Evolutionary conservation across 2,888 invertebrate genomes (phyloP).

Genomic region (Platycnemis pennipes): DNA sequence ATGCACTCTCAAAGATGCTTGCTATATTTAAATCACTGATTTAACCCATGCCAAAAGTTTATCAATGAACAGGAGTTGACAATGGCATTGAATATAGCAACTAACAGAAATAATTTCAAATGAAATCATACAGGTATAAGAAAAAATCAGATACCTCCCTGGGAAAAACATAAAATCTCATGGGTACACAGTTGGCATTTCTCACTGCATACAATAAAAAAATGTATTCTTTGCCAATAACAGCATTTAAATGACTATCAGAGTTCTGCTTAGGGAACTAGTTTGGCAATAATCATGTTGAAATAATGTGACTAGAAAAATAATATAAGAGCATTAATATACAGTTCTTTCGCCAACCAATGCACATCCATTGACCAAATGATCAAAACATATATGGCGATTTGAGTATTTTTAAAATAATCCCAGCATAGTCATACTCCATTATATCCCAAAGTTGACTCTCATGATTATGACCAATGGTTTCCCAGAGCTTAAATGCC

Average conservation of each 20-base stretch:
- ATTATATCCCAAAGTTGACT: too few species aligned
- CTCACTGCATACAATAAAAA: background rate
- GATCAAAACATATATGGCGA: background rate
- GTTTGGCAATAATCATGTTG: background rate
- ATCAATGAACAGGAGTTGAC: too few species aligned
- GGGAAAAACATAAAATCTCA: background rate
- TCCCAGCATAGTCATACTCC: too few species aligned
- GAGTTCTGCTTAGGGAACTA: background rate
- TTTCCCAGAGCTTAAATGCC: too few species aligned
- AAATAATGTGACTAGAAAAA: slow-evolving; percentile 18
- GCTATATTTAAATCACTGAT: too few species aligned
- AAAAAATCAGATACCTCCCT: background rate
- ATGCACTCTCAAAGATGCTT: too few species aligned
- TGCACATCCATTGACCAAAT: background rate
- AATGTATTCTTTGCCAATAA: background rate
- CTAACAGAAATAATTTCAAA: background rate
- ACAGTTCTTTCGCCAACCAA: background rate
- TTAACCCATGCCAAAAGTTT: too few species aligned
- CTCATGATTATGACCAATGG: too few species aligned
- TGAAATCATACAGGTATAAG: background rate
- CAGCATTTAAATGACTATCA: background rate
- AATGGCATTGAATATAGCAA: background rate
- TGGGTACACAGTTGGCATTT: background rate
- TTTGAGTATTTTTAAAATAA: too few species aligned
- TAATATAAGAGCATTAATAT: background rate